These are phyloP conservation scores for Montipora foliosa DNA, from an alignment of 64 coral and sea anemone genomes.

Conservation along the genomic window DNA sequence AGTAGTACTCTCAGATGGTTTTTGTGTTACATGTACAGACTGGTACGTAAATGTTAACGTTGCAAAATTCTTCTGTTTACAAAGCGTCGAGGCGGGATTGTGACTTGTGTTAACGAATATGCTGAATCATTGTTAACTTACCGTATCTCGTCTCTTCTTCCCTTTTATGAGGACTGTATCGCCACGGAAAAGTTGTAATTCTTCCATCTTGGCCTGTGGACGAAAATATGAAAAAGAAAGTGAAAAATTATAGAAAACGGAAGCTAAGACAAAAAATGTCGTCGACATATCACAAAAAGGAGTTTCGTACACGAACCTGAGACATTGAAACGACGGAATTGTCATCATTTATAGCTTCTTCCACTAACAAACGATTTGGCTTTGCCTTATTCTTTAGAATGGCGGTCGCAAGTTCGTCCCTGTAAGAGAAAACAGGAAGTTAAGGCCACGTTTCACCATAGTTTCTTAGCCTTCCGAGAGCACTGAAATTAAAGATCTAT, in stretches of 20 bases:
- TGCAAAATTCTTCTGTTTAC: background rate
- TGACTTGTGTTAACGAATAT: background rate
- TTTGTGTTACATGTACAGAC: background rate
- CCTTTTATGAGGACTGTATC: conserved; percentile 99
- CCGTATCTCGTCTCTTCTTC: conserved; percentile 98
- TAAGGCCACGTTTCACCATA: background rate
- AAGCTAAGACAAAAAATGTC: background rate
- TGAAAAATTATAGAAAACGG: background rate
- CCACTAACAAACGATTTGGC: conserved; percentile 96
- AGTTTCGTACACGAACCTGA: conserved; percentile 73
- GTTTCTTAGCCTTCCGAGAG: background rate
- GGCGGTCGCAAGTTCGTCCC: conserved; percentile 97
- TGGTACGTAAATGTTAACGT: background rate
- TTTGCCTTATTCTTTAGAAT: conserved; percentile 97
- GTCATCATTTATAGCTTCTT: conserved; percentile 98
- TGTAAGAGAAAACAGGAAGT: conserved; percentile 73
- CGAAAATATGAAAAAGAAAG: background rate
- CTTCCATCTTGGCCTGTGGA: conserved; percentile 96
- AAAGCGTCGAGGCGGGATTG: background rate
- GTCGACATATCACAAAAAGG: background rate
- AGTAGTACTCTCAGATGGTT: background rate
- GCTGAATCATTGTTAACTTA: conserved; percentile 71
- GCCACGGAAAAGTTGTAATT: conserved; percentile 95
- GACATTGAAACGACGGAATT: conserved; percentile 98
- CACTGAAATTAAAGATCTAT: background rate